These are phyloP conservation scores for Altica lythri DNA, from an alignment of 2,888 invertebrate species.

Conservation along the genomic window DNA sequence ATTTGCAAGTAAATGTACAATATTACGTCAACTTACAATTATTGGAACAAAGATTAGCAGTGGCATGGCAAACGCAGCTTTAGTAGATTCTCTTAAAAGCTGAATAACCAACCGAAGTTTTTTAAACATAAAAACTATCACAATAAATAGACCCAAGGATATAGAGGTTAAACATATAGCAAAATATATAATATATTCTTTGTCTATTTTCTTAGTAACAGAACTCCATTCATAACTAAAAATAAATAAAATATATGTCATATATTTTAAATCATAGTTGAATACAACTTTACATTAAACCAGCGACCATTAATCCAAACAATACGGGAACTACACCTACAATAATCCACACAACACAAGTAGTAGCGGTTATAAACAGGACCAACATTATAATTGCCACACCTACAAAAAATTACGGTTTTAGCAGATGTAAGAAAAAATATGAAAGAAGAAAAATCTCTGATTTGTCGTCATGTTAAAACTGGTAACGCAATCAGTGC, in stretches of 20 bases:
- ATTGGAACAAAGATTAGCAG: slow-evolving; percentile 60
- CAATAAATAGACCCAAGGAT: slow-evolving; percentile 26
- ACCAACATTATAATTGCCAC: slow-evolving; percentile 35
- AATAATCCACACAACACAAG: slow-evolving; percentile 39
- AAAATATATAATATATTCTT: too few species aligned
- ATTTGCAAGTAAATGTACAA: too few species aligned
- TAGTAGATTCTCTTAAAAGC: slow-evolving; percentile 63
- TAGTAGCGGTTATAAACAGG: slow-evolving; percentile 35
- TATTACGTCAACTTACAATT: slow-evolving; percentile 54
- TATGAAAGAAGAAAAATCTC: too few species aligned
- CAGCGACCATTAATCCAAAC: slow-evolving; percentile 15
- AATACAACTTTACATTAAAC: slow-evolving; percentile 35
- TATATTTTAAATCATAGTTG: not conserved
- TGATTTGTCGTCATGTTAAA: too few species aligned
- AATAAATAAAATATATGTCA: slow-evolving; percentile 2
- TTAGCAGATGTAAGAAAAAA: too few species aligned
- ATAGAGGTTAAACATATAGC: slow-evolving; percentile 34
- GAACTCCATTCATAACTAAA: slow-evolving; percentile 24
- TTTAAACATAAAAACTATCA: slow-evolving; percentile 34
- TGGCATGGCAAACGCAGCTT: slow-evolving; percentile 63
- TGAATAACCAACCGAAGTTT: slow-evolving; percentile 62
- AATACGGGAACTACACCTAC: slow-evolving; percentile 30
- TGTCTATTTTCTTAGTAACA: too few species aligned
- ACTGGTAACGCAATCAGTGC: too few species aligned
- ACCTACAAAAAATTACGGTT: slow-evolving; percentile 36